phyloP scores from a whole-genome alignment of 1,140 invertebrate genomes.

The Ceratosolen fusciceps region DNA sequence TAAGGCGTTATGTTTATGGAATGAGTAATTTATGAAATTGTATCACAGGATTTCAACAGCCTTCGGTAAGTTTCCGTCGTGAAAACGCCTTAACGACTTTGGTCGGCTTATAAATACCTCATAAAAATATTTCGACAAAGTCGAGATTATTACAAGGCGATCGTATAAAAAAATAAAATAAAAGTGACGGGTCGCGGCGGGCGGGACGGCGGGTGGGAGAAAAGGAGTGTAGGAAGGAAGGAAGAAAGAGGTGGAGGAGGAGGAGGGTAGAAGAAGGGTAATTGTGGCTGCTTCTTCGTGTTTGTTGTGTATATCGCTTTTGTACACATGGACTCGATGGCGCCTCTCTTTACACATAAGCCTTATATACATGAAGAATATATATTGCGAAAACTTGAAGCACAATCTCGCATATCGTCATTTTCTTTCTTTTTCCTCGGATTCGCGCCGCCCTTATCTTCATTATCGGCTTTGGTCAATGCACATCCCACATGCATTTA shows the following conservation, averaged over 20 bases:
- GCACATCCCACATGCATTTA: background rate
- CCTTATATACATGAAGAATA: no score
- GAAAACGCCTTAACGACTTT: background rate
- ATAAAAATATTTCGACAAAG: background rate
- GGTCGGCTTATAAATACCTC: background rate
- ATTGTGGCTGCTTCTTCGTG: background rate
- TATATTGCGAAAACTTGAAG: background rate
- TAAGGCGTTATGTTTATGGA: background rate
- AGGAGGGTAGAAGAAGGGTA: no score
- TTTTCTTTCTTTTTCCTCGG: background rate
- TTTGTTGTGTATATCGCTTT: conserved; percentile 8
- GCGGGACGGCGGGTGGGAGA: background rate
- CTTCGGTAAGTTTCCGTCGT: background rate
- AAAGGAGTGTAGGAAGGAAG: no score
- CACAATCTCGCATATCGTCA: background rate
- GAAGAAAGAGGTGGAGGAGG: no score
- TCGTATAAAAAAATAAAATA: no score
- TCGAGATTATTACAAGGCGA: background rate
- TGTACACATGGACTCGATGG: conserved; percentile 17
- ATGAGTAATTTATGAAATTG: background rate
- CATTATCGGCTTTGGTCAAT: conserved; percentile 20
- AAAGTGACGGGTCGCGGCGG: no score
- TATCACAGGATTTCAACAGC: background rate
- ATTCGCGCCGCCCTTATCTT: conserved; percentile 6
- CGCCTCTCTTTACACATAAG: conserved; percentile 17